phyloP scores from a whole-genome alignment of 2,888 invertebrate species.

The Rhimphoctona megacephalus region DNA sequence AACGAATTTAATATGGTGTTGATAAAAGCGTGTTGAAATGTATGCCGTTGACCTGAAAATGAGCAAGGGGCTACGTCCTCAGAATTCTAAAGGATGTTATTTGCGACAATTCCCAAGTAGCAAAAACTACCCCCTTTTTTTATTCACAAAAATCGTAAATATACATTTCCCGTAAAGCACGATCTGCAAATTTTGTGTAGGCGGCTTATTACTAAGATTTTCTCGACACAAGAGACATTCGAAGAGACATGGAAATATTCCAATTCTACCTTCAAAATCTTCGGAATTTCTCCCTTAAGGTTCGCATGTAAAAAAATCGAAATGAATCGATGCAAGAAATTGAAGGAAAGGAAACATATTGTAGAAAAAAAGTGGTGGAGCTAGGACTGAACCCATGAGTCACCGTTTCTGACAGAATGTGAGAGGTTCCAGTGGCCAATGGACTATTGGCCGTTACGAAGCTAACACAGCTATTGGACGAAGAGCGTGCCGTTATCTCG shows the following conservation, averaged over 20 bases:
- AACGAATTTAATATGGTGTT: not conserved
- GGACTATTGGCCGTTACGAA: conserved; percentile 5
- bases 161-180: not conserved
- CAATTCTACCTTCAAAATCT: not conserved
- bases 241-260: not conserved
- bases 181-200: not conserved
- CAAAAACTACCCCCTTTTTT: not conserved
- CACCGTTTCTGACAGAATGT: conserved; percentile 11
- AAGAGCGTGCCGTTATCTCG: not conserved
- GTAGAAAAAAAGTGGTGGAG: not conserved
- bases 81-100: not conserved
- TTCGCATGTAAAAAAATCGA: not conserved
- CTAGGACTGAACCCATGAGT: conserved; percentile 8
- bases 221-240: not conserved
- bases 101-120: not conserved
- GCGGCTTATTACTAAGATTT: not conserved
- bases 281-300: not conserved
- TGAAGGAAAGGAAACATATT: not conserved
- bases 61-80: not conserved
- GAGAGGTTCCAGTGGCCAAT: conserved; percentile 36
- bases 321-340: not conserved
- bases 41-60: conserved; percentile 1
- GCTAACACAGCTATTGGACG: conserved; percentile 33
- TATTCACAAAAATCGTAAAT: not conserved
- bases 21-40: not conserved